Conservation (phyloP, 2,888 invertebrate species). For the Cryptosula pallasiana region DNA sequence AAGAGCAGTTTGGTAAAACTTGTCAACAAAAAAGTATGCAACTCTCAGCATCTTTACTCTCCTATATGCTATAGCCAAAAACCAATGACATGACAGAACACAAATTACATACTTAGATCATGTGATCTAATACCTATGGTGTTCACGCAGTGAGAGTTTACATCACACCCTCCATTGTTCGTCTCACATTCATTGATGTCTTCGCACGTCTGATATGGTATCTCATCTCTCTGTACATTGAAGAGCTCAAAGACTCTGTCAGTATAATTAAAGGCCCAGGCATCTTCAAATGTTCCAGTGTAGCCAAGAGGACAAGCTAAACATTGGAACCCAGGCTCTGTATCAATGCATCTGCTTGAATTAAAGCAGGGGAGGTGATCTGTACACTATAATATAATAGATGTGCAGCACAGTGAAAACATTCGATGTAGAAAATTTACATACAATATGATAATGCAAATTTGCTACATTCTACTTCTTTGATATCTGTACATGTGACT, state of each 20-base stretch:
- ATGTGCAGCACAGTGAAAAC: neutral
- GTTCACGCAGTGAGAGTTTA: conserved; percentile 37
- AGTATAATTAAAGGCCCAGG: conserved; percentile 31
- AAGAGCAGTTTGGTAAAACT: no score
- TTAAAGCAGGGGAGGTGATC: conserved; percentile 31
- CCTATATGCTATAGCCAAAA: no score
- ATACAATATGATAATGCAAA: neutral
- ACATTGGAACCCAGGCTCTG: conserved; percentile 38
- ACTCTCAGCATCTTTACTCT: no score
- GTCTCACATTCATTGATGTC: conserved; percentile 35
- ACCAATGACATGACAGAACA: no score
- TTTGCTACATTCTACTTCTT: conserved; percentile 35
- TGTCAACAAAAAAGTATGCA: no score
- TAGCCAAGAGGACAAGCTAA: conserved; percentile 36
- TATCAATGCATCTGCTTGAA: conserved; percentile 34
- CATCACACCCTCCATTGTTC: conserved; percentile 40
- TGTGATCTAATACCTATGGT: conserved; percentile 32
- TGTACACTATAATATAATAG: no score
- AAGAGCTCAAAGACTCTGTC: conserved; percentile 32
- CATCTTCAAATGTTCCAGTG: conserved; percentile 36
- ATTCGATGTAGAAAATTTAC: neutral
- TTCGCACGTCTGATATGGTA: conserved; percentile 33
- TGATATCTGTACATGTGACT: conserved; percentile 37
- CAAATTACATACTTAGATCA: no score
- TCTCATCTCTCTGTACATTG: conserved; percentile 30